A percentile compares a stretch with the other conserved stretches of the same genome.
Evolutionary conservation across 2,113 vertebrate genomes (phyloP).

Genomic region (Campylomormyrus numenius): DNA sequence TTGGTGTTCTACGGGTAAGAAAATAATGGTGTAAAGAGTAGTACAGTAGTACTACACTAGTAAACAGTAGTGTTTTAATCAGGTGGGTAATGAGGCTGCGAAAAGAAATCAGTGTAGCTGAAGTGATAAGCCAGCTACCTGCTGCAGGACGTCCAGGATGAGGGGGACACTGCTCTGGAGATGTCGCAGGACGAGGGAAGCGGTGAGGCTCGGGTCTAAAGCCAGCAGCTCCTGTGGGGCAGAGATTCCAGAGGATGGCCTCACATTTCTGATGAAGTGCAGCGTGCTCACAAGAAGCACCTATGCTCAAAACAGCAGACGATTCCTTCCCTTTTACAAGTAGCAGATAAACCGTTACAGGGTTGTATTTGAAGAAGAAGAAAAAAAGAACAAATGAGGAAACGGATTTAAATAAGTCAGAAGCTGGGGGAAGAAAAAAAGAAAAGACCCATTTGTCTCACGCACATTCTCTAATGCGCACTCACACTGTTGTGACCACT

Average conservation of each 20-base stretch:
- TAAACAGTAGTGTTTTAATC: not conserved
- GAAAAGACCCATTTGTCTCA: not conserved
- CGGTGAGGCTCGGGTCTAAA: not conserved
- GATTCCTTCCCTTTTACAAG: not conserved
- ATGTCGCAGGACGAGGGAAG: conserved; percentile 8
- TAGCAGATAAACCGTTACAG: not conserved
- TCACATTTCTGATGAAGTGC: not conserved
- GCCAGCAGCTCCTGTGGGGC: conserved; percentile 14
- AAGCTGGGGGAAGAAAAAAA: not conserved
- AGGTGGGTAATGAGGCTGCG: not conserved
- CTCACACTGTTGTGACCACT: not conserved
- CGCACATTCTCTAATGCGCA: not conserved
- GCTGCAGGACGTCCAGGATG: conserved; percentile 15
- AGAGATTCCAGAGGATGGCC: not conserved
- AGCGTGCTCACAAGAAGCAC: not conserved
- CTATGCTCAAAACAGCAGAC: not conserved
- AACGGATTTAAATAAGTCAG: not conserved
- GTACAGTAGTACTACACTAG: too few species aligned
- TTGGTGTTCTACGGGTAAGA: not conserved
- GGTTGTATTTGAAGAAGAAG: not conserved
- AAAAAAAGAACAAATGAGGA: not conserved
- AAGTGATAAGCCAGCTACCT: not conserved
- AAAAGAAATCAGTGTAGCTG: not conserved
- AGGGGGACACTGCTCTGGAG: conserved; percentile 7
- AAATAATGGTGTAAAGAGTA: not conserved